phyloP scores from a whole-genome alignment of 2,113 vertebrate species.

The Daboia siamensis region DNA sequence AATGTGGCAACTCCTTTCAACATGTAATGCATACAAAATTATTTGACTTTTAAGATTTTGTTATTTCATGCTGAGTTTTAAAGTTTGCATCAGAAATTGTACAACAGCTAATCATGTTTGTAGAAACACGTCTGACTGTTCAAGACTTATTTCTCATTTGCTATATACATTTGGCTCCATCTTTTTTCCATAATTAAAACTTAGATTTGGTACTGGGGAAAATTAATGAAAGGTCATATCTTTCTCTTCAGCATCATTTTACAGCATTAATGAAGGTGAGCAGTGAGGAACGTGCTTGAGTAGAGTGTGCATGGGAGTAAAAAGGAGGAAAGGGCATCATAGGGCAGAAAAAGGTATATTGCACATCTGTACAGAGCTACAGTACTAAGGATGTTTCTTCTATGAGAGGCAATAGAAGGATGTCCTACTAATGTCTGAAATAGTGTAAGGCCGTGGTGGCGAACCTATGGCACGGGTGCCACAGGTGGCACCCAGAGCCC shows the following conservation, averaged over 20 bases:
- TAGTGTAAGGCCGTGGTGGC: too few relatives aligned
- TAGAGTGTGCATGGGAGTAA: neutral
- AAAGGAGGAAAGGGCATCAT: neutral
- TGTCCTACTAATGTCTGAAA: neutral
- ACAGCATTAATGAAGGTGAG: neutral
- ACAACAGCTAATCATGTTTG: neutral
- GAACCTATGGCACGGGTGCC: too few relatives aligned
- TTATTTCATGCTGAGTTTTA: neutral
- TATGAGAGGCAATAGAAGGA: neutral
- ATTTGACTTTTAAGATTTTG: neutral
- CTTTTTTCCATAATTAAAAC: neutral
- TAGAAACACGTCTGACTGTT: neutral
- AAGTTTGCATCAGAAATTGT: neutral
- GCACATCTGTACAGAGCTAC: neutral
- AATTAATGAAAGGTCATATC: neutral
- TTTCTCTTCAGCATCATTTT: neutral
- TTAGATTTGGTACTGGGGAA: neutral
- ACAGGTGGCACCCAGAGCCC: too few relatives aligned
- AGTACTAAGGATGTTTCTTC: neutral
- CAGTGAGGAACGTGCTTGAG: neutral
- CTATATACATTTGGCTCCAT: neutral
- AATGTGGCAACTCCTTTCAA: neutral
- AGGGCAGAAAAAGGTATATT: neutral
- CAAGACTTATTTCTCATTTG: neutral
- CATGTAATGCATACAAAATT: neutral